These are phyloP conservation scores for Aulostomus chinensis DNA, from an alignment of 2,797 vertebrate species.

Conservation along the genomic window DNA sequence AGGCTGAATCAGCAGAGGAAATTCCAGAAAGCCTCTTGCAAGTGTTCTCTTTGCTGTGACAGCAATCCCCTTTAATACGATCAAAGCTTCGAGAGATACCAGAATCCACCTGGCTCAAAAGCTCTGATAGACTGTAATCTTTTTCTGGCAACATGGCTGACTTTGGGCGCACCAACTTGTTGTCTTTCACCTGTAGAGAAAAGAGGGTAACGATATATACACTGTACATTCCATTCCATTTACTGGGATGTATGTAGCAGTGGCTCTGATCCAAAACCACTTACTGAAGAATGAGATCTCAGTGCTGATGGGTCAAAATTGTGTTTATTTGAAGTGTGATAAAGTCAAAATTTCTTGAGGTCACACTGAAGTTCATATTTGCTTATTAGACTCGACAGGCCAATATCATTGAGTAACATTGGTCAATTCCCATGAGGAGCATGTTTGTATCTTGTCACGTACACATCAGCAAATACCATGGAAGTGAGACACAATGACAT, in stretches of 20 bases:
- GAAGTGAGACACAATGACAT: slow-evolving; percentile 36
- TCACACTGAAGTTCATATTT: slow-evolving; percentile 1
- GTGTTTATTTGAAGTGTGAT: slow-evolving; percentile 38
- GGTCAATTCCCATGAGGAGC: slow-evolving; percentile 1
- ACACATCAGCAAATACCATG: neutral
- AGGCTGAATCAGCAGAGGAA: slow-evolving; percentile 96
- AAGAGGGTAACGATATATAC: slow-evolving; percentile 9
- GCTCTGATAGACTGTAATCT: slow-evolving; percentile 91
- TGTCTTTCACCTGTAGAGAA: slow-evolving; percentile 63
- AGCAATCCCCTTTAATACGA: slow-evolving; percentile 86
- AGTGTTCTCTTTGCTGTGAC: slow-evolving; percentile 86
- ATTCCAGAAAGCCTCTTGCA: slow-evolving; percentile 94
- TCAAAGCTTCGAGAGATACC: slow-evolving; percentile 91
- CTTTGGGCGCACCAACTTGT: slow-evolving; percentile 75
- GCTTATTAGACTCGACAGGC: neutral
- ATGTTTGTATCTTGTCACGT: slow-evolving; percentile 18
- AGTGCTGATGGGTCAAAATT: too few species aligned
- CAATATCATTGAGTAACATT: neutral
- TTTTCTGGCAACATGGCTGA: slow-evolving; percentile 87
- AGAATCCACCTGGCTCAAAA: slow-evolving; percentile 93
- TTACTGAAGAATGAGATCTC: neutral
- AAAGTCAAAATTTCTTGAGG: too few species aligned
- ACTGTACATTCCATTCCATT: slow-evolving; percentile 7
- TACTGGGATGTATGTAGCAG: neutral
- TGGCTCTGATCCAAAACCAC: neutral